Evolutionary conservation across 2,888 invertebrate species (phyloP), one percentile per base, ranked within the genome.

Genomic region (Spatulosminthurus flaviceps): DNA sequence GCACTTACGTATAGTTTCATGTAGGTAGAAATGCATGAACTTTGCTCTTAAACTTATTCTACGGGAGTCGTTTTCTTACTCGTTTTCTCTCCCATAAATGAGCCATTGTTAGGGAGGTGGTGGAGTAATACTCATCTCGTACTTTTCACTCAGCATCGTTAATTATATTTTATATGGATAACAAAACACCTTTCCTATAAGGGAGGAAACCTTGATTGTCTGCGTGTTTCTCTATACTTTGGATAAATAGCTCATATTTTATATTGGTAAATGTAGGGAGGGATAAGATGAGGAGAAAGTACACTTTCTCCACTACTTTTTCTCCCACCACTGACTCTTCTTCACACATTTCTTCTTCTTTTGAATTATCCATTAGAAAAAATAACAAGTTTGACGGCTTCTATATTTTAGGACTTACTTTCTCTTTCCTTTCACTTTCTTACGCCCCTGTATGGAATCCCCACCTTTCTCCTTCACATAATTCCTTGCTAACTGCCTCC

Each of bases 151-250:
- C 61, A 28, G 24, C 21, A 60, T 43, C 61, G n/a, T 26, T 74
- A 79, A 81, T 77, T 77, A 70, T 72, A 81, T 74, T 61, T 75
- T 51, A 51, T 51, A 51, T 51, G 51, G 51, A 51, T 19, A n/a
- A n/a, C n/a, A n/a, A n/a, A n/a, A n/a, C n/a, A n/a, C n/a, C n/a
- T n/a, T n/a, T n/a, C n/a, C n/a, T n/a, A n/a, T n/a, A n/a, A n/a
- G 7, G n/a, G 51, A 51, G 51, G n/a, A n/a, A n/a, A n/a, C n/a
- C n/a, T n/a, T n/a, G n/a, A n/a, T n/a, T n/a, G n/a, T n/a, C n/a
- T n/a, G n/a, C n/a, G n/a, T n/a, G n/a, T n/a, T n/a, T n/a, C n/a
- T n/a, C n/a, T n/a, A n/a, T n/a, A n/a, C n/a, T n/a, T n/a, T n/a
- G n/a, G n/a, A 34, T 34, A 34, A 34, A 34, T 34, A 34, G 34